These are phyloP conservation scores for Erebia epiphron DNA, from an alignment of 2,888 invertebrate species.

Conservation along the genomic window DNA sequence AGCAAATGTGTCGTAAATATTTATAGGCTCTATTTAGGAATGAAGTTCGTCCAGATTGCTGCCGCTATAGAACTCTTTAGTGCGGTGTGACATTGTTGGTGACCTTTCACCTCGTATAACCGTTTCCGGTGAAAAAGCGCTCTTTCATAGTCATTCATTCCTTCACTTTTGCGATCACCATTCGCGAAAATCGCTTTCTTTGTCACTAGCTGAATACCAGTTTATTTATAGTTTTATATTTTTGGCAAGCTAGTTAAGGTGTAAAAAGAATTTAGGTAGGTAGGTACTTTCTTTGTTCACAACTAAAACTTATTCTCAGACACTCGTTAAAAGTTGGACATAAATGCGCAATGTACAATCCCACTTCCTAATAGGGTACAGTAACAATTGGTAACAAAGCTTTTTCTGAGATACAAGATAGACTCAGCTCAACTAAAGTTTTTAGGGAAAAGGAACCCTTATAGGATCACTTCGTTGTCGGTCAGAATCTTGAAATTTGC, in stretches of 20 bases:
- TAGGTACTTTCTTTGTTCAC: background rate
- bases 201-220: too few relatives aligned
- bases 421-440: background rate
- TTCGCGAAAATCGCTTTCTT: too few relatives aligned
- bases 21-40: conserved; percentile 21
- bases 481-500: too few relatives aligned
- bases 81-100: conserved; percentile 26
- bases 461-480: too few relatives aligned
- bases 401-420: background rate
- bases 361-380: background rate
- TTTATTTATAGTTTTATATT: too few relatives aligned
- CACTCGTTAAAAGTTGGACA: conserved; percentile 17
- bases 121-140: conserved; percentile 18
- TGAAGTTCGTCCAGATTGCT: conserved; percentile 19
- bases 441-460: background rate
- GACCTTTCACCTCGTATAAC: conserved; percentile 27
- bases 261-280: background rate
- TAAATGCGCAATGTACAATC: background rate
- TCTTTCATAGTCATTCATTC: conserved; percentile 26
- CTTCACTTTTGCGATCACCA: background rate
- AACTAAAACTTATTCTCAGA: background rate
- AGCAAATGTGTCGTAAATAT: conserved; percentile 13
- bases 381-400: background rate
- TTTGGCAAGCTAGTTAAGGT: too few relatives aligned
- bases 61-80: conserved; percentile 31